Base-by-base conservation (phyloP, 2,113 vertebrate genomes). In the Entosphenus tridentatus region DNA sequence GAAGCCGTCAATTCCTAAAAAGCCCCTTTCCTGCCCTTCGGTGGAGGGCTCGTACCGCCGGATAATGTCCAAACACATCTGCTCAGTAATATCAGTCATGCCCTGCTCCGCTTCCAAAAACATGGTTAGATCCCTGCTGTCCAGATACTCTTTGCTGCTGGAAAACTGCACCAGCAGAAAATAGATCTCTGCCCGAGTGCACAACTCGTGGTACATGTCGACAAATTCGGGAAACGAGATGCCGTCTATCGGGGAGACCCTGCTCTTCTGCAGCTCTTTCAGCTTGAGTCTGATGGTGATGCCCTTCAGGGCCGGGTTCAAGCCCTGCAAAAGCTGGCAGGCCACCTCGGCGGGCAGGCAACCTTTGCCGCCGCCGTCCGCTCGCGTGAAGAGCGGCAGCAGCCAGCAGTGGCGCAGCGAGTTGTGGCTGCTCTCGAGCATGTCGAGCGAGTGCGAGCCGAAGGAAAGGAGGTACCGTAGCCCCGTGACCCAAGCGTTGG, bases 401-500 rank as follows among this genome's bases (percentile, higher is more conserved):
- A 65, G 62, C 62, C 62, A 65, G 62, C n/a, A n/a, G n/a, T 16
- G n/a, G 10, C 62, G 62, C 21, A 65, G 21, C 12, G 83, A 86
- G 70, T 83, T 82, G 69, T 86, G 79, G 73, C 81, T 86, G 17
- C 74, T 81, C 68, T 92, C 89, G 11, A 85, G 82, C 8, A 82
- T 76, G 72, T 87, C 78, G 57, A 87, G 72, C 1, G 83, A 82
- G 11, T 86, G 86, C 12, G 85, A 85, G 69, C 86, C 87, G 72
- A 89, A 87, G 68, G 92, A 95, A 74, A 93, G 79, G 72, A 98
- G 78, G 76, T 92, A 96, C 57, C 89, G 83, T 59, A 96, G 78
- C 13, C 93, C 93, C 0, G 93, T 96, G 68, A 98, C 88, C 93
- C 93, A 98, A 79, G 96, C 96, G 77, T 98, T 96, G 68, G 93